Percentiles rank a stretch among this genome's conserved stretches.
These are phyloP conservation scores for Ammodytes dubius DNA, from an alignment of 2,113 vertebrate species.

Conservation along the genomic window DNA sequence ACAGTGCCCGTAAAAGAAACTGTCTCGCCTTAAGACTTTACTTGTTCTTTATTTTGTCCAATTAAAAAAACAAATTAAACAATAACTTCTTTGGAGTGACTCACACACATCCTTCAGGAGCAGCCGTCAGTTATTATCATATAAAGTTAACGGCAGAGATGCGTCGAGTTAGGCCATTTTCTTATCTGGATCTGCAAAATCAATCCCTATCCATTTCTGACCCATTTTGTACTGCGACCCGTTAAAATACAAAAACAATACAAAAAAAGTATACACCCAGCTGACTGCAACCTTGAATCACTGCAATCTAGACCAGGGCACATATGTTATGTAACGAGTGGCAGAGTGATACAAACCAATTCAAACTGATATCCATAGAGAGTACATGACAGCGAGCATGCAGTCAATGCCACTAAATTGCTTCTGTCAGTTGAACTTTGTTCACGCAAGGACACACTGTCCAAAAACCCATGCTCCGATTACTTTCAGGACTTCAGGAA, in stretches of 20 bases:
- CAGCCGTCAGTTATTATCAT: neutral
- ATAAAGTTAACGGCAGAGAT: neutral
- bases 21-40: too few species aligned
- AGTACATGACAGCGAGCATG: neutral
- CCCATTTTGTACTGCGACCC: neutral
- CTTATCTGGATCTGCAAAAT: neutral
- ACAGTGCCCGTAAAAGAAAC: neutral
- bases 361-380: neutral
- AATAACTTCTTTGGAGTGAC: neutral
- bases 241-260: neutral
- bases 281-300: neutral
- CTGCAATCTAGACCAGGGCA: neutral
- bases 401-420: neutral
- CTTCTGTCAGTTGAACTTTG: too few species aligned
- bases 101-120: neutral
- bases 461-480: neutral
- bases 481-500: too few species aligned
- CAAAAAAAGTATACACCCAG: too few species aligned
- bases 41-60: neutral
- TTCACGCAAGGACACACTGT: too few species aligned
- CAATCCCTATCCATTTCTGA: neutral
- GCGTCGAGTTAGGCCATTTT: neutral
- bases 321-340: too few species aligned
- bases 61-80: neutral
- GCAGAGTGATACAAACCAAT: neutral